These are phyloP conservation scores for Heliconius ethilla DNA, from an alignment of 2,888 invertebrate genomes.

Conservation along the genomic window DNA sequence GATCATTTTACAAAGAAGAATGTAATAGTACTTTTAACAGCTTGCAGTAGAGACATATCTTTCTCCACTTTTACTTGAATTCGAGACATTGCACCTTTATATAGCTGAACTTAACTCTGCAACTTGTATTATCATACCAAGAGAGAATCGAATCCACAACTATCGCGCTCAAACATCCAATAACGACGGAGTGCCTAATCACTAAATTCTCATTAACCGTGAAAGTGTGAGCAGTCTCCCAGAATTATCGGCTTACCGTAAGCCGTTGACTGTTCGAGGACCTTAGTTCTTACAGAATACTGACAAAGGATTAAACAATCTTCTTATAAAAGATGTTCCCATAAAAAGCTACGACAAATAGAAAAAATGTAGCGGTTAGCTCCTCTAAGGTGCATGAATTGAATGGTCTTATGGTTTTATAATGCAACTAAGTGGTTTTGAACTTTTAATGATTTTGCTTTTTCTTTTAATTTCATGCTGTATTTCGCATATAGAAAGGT, in stretches of 20 bases:
- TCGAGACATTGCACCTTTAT: background rate
- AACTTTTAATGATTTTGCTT: constrained; percentile 31
- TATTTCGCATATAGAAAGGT: too few species aligned
- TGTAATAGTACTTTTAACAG: background rate
- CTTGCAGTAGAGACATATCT: background rate
- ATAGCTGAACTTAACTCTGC: background rate
- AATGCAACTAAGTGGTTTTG: constrained; percentile 46
- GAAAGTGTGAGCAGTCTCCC: constrained; percentile 20
- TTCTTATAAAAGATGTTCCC: constrained; percentile 19
- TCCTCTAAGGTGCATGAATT: constrained; percentile 62
- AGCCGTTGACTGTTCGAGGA: constrained; percentile 62
- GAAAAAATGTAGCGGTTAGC: constrained; percentile 63
- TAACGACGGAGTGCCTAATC: background rate
- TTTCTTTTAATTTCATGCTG: too few species aligned
- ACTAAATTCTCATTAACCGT: background rate
- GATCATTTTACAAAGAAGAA: background rate
- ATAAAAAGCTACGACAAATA: constrained; percentile 48
- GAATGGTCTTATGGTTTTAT: constrained; percentile 52
- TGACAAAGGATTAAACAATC: constrained; percentile 53
- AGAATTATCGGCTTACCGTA: constrained; percentile 33
- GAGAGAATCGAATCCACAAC: background rate
- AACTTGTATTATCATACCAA: background rate
- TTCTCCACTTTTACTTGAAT: background rate
- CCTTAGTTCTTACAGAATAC: constrained; percentile 39
- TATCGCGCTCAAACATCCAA: background rate